Evolutionary conservation across 2,888 invertebrate genomes (phyloP).

Genomic region (Heliconius hortense): DNA sequence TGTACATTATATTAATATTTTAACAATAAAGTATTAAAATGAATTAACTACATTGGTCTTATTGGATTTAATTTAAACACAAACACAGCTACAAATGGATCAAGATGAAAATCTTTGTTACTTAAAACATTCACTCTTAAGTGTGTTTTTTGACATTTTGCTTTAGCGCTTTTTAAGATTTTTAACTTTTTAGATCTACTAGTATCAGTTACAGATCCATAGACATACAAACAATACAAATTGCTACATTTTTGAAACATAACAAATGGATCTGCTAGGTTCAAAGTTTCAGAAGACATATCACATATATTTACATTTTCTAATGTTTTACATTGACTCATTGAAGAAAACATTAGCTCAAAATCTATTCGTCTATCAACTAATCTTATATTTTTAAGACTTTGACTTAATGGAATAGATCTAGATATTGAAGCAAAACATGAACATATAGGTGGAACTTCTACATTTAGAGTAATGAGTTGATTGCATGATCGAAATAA

Average conservation of each 20-base stretch:
- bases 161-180: conserved; percentile 55
- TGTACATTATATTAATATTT: not conserved
- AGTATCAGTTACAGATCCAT: conserved; percentile 50
- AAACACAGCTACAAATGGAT: conserved; percentile 61
- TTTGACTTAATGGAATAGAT: conserved; percentile 53
- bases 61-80: conserved; percentile 59
- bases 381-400: conserved; percentile 63
- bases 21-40: conserved; percentile 27
- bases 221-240: conserved; percentile 59
- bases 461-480: conserved; percentile 60
- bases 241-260: conserved; percentile 60
- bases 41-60: conserved; percentile 25
- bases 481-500: conserved; percentile 60
- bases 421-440: conserved; percentile 51
- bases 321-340: conserved; percentile 59
- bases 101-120: conserved; percentile 44
- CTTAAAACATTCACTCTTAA: conserved; percentile 48
- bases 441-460: conserved; percentile 49
- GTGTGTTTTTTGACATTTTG: conserved; percentile 48
- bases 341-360: conserved; percentile 53
- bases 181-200: conserved; percentile 47
- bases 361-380: conserved; percentile 60
- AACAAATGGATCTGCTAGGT: conserved; percentile 52
- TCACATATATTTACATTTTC: conserved; percentile 66
- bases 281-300: conserved; percentile 44